phyloP scores from a whole-genome alignment of 1,140 invertebrate genomes.

The Halictus rubicundus region DNA sequence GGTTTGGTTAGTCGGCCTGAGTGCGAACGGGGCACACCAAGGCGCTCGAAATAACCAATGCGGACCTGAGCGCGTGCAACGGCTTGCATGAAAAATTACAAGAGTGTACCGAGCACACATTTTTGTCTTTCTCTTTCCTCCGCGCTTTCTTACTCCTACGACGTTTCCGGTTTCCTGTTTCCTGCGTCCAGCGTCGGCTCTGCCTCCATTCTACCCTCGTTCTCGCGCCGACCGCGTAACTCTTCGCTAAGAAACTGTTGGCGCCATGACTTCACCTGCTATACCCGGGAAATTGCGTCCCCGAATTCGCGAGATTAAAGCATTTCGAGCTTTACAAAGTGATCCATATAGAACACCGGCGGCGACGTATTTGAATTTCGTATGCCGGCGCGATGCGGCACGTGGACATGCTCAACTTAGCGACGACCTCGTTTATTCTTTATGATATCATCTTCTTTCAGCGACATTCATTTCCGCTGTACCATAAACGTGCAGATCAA shows the following conservation, averaged over 20 bases:
- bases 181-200: background rate
- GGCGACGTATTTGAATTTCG: constrained; percentile 42
- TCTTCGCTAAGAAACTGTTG: constrained; percentile 35
- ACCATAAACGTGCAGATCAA: too few species aligned
- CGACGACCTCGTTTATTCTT: constrained; percentile 7
- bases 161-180: constrained; percentile 3
- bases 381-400: constrained; percentile 27
- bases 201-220: background rate
- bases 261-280: constrained; percentile 41
- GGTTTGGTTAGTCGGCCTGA: constrained; percentile 31
- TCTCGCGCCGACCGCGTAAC: constrained; percentile 30
- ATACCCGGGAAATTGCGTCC: constrained; percentile 54
- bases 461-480: too few species aligned
- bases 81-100: constrained; percentile 60
- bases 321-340: constrained; percentile 14
- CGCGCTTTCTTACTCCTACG: background rate
- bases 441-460: too few species aligned
- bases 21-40: constrained; percentile 45
- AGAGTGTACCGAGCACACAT: constrained; percentile 2
- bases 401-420: background rate
- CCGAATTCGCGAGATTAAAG: constrained; percentile 61
- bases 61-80: constrained; percentile 34
- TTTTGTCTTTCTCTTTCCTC: constrained; percentile 14
- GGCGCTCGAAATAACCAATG: constrained; percentile 47
- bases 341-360: constrained; percentile 1